phyloP scores from a whole-genome alignment of 2,888 invertebrate species.

The Scotopteryx bipunctaria region DNA sequence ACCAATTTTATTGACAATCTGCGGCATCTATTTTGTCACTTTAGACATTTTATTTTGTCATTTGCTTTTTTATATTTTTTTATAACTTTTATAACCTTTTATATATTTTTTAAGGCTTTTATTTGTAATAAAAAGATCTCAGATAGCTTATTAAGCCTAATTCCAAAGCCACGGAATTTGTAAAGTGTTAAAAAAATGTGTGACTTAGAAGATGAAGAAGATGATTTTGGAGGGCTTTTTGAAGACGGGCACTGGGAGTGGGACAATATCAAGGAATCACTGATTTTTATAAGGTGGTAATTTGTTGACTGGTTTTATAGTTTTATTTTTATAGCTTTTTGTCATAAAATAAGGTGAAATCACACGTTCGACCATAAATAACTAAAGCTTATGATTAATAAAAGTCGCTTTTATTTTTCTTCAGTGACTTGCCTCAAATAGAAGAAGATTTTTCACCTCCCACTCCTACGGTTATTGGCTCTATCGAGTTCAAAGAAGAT shows the following conservation, averaged over 20 bases:
- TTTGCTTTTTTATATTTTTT: no score
- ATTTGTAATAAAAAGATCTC: not conserved
- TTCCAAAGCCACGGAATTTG: not conserved
- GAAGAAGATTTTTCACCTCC: slow-evolving; percentile 1
- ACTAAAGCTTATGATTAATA: no score
- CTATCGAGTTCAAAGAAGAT: slow-evolving; percentile 64
- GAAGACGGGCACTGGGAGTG: slow-evolving; percentile 69
- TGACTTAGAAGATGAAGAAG: slow-evolving; percentile 41
- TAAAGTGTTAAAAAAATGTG: slow-evolving; percentile 4
- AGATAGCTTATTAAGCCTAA: not conserved
- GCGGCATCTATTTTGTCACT: no score
- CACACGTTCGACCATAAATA: no score
- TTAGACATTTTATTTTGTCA: no score
- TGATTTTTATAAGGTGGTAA: slow-evolving; percentile 50
- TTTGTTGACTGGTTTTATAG: not conserved
- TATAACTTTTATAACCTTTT: no score
- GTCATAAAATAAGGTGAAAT: no score
- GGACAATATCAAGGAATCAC: slow-evolving; percentile 46
- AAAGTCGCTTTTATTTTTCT: no score
- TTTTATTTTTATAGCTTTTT: no score
- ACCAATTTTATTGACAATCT: no score
- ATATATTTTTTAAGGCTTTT: no score
- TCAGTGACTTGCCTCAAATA: slow-evolving; percentile 11
- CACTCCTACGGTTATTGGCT: slow-evolving; percentile 40
- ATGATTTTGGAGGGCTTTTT: slow-evolving; percentile 41